Evolutionary conservation across 2,113 vertebrate genomes (phyloP).

Genomic region (Thinocorus orbignyianus): DNA sequence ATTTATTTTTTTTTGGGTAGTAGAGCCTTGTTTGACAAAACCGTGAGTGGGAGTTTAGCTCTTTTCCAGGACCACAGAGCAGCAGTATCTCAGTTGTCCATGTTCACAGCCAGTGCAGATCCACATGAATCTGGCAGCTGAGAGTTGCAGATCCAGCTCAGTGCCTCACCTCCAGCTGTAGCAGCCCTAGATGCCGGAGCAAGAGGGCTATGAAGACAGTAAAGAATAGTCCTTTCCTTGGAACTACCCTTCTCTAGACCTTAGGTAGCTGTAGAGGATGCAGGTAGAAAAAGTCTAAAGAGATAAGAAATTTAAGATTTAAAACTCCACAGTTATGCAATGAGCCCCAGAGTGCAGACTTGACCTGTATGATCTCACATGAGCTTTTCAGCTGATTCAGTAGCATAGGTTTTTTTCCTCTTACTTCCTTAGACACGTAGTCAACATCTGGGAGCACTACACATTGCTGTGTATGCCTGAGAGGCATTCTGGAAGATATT

Average conservation of each 20-base stretch:
- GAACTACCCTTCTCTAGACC: not conserved
- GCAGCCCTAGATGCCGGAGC: not conserved
- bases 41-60: not conserved
- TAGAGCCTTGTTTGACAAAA: not conserved
- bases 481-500: not conserved
- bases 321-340: accelerated
- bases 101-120: not conserved
- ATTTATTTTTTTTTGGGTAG: not conserved
- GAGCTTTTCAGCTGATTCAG: not conserved
- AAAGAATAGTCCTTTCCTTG: not conserved
- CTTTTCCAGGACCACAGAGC: not conserved
- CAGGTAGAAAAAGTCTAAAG: not conserved
- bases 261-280: not conserved
- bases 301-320: not conserved
- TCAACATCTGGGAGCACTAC: not conserved
- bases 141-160: not conserved
- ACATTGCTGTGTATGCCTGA: not conserved
- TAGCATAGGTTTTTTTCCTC: not conserved
- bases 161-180: not conserved
- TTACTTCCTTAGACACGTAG: not conserved
- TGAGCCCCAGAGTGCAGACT: not conserved
- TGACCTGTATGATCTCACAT: not conserved
- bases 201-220: not conserved
- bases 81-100: not conserved
- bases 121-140: not conserved